Percentiles rank a stretch among this genome's conserved stretches.
Evolutionary conservation across 2,888 invertebrate genomes (phyloP).

Genomic region (Pterobdella sp.): DNA sequence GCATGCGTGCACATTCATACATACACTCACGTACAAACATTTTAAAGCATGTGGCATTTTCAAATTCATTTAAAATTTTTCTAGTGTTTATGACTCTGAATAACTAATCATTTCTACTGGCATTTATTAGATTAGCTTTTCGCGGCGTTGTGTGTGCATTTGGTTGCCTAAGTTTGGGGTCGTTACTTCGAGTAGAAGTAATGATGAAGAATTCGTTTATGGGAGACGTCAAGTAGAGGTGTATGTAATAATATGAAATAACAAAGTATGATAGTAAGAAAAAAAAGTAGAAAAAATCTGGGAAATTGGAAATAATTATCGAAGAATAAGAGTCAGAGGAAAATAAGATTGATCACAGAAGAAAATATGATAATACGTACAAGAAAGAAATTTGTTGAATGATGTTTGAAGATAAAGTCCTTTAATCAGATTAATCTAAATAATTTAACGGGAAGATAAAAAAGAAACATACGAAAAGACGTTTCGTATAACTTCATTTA

Average conservation of each 20-base stretch:
- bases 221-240: slow-evolving; percentile 5
- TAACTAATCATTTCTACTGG: no score
- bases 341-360: not conserved
- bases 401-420: not conserved
- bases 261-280: not conserved
- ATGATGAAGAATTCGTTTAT: slow-evolving; percentile 5
- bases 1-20: not conserved
- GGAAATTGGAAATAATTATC: not conserved
- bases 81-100: no score
- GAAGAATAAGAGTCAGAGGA: not conserved
- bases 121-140: no score
- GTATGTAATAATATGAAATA: not conserved
- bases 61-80: no score
- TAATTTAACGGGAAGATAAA: not conserved
- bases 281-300: not conserved
- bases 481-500: not conserved
- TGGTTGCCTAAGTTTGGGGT: not conserved
- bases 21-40: not conserved
- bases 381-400: not conserved
- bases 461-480: not conserved
- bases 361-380: not conserved
- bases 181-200: slow-evolving; percentile 5
- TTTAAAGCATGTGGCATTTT: not conserved
- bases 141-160: not conserved
- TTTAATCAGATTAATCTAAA: slow-evolving; percentile 10